Conservation (phyloP, 2,888 invertebrate species). For the Thysanoteuthis rhombus region DNA sequence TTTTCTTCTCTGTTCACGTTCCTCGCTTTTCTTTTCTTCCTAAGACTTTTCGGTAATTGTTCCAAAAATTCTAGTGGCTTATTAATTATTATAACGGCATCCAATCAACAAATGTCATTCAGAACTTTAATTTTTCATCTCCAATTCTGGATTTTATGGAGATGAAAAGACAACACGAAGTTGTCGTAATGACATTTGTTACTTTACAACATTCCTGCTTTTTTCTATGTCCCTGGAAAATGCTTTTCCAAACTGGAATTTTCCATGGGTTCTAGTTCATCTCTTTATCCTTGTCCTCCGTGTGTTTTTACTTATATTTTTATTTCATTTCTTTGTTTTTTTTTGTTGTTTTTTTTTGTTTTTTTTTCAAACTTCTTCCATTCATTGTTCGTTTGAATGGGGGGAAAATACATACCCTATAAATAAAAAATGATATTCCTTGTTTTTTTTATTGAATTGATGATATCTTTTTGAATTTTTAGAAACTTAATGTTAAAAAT, state of each 20-base stretch:
- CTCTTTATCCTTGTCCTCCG: not conserved
- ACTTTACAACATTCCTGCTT: not conserved
- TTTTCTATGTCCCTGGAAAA: not conserved
- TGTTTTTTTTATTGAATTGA: too few relatives aligned
- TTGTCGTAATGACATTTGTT: not conserved
- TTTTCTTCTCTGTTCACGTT: not conserved
- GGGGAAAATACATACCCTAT: not conserved
- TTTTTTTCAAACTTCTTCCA: not conserved
- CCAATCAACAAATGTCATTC: not conserved
- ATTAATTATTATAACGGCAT: constrained; percentile 12
- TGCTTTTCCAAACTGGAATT: not conserved
- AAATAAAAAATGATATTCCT: not conserved
- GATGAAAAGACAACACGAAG: not conserved
- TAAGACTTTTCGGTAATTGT: not conserved
- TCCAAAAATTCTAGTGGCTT: not conserved
- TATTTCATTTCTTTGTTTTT: not conserved
- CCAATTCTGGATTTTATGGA: not conserved
- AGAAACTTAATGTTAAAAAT: too few relatives aligned
- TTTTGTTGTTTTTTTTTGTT: too few relatives aligned
- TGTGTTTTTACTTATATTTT: not conserved
- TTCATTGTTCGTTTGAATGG: not conserved
- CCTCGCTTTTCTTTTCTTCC: not conserved
- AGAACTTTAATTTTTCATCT: not conserved
- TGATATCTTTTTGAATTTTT: too few relatives aligned
- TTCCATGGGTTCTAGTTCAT: not conserved